Evolutionary conservation across 2,797 vertebrate genomes (phyloP), one percentile per base, ranked within the genome.

Genomic region (Cetoscarus ocellatus): DNA sequence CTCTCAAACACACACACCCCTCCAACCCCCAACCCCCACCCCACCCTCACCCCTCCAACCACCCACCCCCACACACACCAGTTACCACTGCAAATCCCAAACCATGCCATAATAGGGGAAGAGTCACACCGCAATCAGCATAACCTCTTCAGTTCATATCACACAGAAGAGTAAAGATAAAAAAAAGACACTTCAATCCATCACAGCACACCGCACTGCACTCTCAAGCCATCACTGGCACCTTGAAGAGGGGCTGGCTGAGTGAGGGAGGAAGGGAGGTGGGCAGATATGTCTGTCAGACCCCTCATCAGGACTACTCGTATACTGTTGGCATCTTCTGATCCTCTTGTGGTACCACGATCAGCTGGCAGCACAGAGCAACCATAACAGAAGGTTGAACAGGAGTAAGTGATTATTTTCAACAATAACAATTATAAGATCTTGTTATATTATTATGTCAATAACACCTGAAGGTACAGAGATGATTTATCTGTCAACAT

Each of bases 221-320:
- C 91, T 91, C 93, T 93, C 91, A 94, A 93, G 91, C 91, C 92
- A 90, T 91, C 83, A 80, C 86, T 91, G 90, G 92, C 93, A 94
- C 94, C 94, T 94, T 92, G 80, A 76, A 85, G 84, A 87, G 89
- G 84, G 88, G 77, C 77, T 79, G 86, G 76, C 79, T 76, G 89
- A 45, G 84, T 83, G 80, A 40, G 79, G 79, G 47, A 62, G 63
- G 79, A 3, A n/a, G 38, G 11, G 53, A 2, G 44, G 67, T 0
- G 44, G 66, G 70, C 52, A 67, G 79, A 80, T 65, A 82, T 65
- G 72, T 75, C 81, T 80, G 79, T 73, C 76, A 70, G 51, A 70
- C 42, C 73, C 82, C 71, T 81, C 80, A 82, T 69, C 49, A 13
- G 77, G 61, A 87, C 38, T 79, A 81, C 76, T 85, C 89, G 80